phyloP scores from a whole-genome alignment of 2,888 invertebrate species.

The Drosophila testacea region DNA sequence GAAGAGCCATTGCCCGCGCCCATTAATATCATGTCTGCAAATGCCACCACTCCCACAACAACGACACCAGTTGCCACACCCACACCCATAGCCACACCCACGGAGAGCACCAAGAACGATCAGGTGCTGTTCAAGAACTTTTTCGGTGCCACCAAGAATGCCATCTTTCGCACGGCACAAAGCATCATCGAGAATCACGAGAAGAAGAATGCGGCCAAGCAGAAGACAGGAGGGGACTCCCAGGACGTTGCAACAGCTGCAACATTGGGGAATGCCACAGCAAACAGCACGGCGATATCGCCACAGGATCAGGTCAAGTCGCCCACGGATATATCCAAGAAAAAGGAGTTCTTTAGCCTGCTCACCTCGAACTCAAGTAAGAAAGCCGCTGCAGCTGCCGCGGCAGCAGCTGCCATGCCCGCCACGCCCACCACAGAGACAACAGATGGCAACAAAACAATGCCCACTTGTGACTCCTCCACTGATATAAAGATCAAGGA shows the following conservation, averaged over 20 bases:
- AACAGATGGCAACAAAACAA: constrained; percentile 17
- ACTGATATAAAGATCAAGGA: constrained; percentile 52
- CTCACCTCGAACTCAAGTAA: constrained; percentile 84
- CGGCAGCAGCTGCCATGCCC: constrained; percentile 66
- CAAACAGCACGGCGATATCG: constrained; percentile 18
- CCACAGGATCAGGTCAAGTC: constrained; percentile 81
- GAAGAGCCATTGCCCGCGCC: constrained; percentile 3
- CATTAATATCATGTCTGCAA: neutral
- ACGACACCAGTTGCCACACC: constrained; percentile 42
- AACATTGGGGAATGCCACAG: constrained; percentile 19
- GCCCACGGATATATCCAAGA: constrained; percentile 84
- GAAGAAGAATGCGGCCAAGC: constrained; percentile 85
- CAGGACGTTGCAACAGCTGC: constrained; percentile 40
- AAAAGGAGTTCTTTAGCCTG: constrained; percentile 84
- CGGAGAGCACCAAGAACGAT: constrained; percentile 82
- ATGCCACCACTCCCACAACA: constrained; percentile 6
- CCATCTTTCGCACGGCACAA: constrained; percentile 85
- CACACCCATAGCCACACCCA: constrained; percentile 60
- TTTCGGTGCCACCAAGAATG: constrained; percentile 85
- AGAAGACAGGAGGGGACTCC: constrained; percentile 64
- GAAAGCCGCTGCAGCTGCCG: constrained; percentile 81
- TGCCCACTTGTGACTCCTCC: neutral
- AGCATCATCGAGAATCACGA: constrained; percentile 85
- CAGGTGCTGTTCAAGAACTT: constrained; percentile 85
- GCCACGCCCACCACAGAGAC: constrained; percentile 50